Conservation (phyloP, 2,113 vertebrate genomes). For the Eulemur rufifrons region DNA sequence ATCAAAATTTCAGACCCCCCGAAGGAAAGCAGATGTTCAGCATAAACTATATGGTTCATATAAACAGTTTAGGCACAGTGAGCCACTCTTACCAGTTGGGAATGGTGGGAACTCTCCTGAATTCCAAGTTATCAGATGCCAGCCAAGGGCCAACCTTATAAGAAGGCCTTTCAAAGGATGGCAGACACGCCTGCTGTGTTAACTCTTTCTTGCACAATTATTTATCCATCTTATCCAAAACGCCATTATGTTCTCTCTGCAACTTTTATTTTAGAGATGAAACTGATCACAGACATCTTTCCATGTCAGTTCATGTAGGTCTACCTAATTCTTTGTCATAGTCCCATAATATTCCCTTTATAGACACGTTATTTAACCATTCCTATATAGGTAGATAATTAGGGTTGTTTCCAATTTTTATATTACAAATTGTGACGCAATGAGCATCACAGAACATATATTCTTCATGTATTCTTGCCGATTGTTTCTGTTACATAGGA, state of each 20-base stretch:
- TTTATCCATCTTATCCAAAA: not conserved
- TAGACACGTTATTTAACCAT: not conserved
- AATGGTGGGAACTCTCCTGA: not conserved
- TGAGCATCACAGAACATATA: not conserved
- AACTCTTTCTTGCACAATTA: not conserved
- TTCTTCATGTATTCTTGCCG: not conserved
- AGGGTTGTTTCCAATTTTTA: not conserved
- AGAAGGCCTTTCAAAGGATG: not conserved
- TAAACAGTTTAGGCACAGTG: not conserved
- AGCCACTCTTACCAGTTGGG: not conserved
- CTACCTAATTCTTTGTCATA: not conserved
- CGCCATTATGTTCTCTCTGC: not conserved
- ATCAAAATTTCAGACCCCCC: constrained; percentile 1
- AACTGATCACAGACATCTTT: not conserved
- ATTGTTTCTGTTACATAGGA: not conserved
- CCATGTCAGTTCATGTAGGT: not conserved
- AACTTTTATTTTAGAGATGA: not conserved
- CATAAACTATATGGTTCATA: not conserved
- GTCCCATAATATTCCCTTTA: not conserved
- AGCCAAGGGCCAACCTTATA: not conserved
- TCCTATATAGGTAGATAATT: not conserved
- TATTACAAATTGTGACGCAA: not conserved
- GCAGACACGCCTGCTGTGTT: not conserved
- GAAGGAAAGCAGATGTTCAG: not conserved
- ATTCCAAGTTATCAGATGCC: not conserved